Base-by-base conservation (phyloP, 2,113 vertebrate species). In the Pungitius pungitius region DNA sequence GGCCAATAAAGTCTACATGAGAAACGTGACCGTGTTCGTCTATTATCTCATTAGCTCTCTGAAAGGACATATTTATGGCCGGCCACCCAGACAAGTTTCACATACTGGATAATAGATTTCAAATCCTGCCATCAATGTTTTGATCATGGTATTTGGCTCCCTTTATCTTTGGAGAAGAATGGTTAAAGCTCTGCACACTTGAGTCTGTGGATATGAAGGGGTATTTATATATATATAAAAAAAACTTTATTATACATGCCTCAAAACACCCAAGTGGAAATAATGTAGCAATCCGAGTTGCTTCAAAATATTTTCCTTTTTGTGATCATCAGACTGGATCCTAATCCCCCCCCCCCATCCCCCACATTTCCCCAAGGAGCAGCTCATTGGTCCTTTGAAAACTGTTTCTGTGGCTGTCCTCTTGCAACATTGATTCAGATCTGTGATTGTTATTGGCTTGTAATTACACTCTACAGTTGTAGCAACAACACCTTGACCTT, bases 41-140 rank as follows among this genome's bases (percentile, higher is more conserved):
- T 72, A 77, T 75, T 69, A 74, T 71, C 75, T 81, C 63, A 81
- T 85, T 87, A 87, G 42, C 67, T 67, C 67, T 22, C 54, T 52
- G 30, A 61, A 70, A 26, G 62, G 55, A 83, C 33, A 65, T 51
- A 74, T 80, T 79, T 68, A 80, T 57, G 69, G 55, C 22, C 71
- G 17, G 37, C 69, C 18, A n/a, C 17, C 56, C 37, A 4, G 42
- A 20, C 67, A 47, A 42, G 13, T 64, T 40, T 55, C 33, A 68
- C 18, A 15, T 35, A n/a, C 24, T 62, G 14, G 51, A 45, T 68
- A 61, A 9, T 42, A 26, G 2, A 14, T 2, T 49, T 54, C 43
- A 26, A 27, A n/a, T 56, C 22, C 13, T 17, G 24, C 26, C n/a
- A 55, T 1, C 37, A 54, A 39, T 45, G 15, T 30, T 70, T 57